A percentile compares a stretch with the other conserved stretches of the same genome.
phyloP scores from a whole-genome alignment of 2,888 invertebrate species.

The Dendrolimus houi region DNA sequence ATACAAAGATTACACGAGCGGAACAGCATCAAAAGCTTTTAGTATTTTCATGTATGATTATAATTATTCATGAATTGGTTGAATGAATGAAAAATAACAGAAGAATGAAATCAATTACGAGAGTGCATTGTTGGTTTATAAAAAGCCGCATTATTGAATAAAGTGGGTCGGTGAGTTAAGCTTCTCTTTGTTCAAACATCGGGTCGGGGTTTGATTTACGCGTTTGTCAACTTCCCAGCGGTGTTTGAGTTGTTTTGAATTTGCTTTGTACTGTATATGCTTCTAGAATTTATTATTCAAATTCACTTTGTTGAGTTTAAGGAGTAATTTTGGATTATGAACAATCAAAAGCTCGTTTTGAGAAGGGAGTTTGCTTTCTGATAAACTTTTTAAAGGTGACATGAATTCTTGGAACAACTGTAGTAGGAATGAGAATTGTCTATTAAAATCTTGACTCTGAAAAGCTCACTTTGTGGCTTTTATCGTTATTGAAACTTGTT shows the following conservation, averaged over 20 bases:
- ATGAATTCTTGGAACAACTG: no score
- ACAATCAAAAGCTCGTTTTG: not conserved
- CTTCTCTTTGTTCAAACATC: slow-evolving; percentile 13
- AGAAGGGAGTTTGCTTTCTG: no score
- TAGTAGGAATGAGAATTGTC: no score
- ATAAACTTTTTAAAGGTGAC: no score
- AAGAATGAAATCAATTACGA: not conserved
- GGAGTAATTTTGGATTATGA: not conserved
- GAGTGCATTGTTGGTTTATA: not conserved
- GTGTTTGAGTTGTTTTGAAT: slow-evolving; percentile 19
- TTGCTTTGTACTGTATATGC: slow-evolving; percentile 17
- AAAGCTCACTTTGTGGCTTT: no score
- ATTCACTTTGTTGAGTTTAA: not conserved
- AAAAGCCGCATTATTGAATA: slow-evolving; percentile 8
- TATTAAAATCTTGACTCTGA: no score
- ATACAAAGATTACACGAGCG: no score
- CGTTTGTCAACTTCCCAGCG: slow-evolving; percentile 18
- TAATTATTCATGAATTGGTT: not conserved
- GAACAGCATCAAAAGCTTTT: no score
- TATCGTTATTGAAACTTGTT: no score
- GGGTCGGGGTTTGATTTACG: slow-evolving; percentile 23
- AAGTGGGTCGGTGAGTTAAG: slow-evolving; percentile 6
- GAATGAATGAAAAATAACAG: not conserved
- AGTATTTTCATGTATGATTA: no score
- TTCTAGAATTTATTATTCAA: slow-evolving; percentile 11